Percentiles rank a stretch among this genome's conserved stretches.
Conservation (phyloP, 2,888 invertebrate species). For the Hirtodrosophila alboralis region DNA sequence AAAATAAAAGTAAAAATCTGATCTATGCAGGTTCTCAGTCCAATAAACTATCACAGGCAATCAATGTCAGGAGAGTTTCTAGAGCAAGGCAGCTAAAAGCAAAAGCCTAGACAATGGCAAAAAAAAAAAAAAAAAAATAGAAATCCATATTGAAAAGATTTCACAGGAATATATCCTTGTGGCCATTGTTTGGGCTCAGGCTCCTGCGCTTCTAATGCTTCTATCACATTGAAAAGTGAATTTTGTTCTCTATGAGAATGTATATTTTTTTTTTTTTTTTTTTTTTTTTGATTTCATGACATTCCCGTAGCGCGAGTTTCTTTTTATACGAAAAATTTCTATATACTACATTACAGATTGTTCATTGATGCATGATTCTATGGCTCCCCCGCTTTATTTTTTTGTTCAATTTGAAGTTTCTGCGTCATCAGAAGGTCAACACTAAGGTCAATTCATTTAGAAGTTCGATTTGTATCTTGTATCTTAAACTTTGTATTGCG, state of each 20-base stretch:
- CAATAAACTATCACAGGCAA: conserved; percentile 70
- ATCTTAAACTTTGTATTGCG: conserved; percentile 24
- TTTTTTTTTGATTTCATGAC: conserved; percentile 49
- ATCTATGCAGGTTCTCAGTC: conserved; percentile 39
- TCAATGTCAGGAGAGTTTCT: conserved; percentile 70
- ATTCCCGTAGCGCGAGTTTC: conserved; percentile 48
- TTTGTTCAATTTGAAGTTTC: background rate
- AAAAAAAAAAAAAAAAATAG: conserved; percentile 38
- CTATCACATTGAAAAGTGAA: conserved; percentile 64
- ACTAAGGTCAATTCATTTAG: conserved; percentile 24
- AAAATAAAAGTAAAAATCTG: too few species aligned
- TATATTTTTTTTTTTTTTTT: conserved; percentile 11
- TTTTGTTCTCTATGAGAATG: conserved; percentile 16
- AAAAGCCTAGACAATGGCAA: conserved; percentile 54
- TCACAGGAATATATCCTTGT: conserved; percentile 68
- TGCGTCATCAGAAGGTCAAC: conserved; percentile 50
- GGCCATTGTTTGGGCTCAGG: conserved; percentile 45
- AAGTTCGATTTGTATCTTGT: background rate
- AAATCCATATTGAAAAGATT: conserved; percentile 60
- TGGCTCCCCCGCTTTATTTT: conserved; percentile 10
- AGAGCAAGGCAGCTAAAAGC: conserved; percentile 58
- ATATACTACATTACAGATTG: conserved; percentile 24
- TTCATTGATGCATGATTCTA: conserved; percentile 39
- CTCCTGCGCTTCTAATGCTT: conserved; percentile 18
- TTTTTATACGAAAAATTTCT: conserved; percentile 22